Conservation (phyloP, 2,888 invertebrate species). For the Falcaria lacertinaria region DNA sequence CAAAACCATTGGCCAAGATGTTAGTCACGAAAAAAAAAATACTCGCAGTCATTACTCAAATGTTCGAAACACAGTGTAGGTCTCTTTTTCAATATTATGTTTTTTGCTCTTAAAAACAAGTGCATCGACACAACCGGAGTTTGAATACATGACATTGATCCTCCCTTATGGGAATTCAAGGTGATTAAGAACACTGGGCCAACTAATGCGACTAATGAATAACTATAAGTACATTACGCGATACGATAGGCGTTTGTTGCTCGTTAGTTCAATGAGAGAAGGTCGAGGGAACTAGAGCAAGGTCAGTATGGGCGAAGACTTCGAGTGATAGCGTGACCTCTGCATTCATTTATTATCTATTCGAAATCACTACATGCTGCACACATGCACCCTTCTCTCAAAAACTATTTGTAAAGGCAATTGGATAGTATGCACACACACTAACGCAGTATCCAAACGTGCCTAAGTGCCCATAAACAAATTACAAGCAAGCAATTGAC, state of each 20-base stretch:
- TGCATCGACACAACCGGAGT: constrained; percentile 16
- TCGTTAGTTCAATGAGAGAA: constrained; percentile 55
- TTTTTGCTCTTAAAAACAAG: constrained; percentile 14
- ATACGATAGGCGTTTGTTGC: constrained; percentile 44
- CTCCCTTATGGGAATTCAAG: constrained; percentile 47
- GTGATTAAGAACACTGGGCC: constrained; percentile 57
- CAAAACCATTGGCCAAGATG: neutral
- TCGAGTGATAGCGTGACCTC: constrained; percentile 73
- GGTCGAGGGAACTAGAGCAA: constrained; percentile 68
- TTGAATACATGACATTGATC: constrained; percentile 29
- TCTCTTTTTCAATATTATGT: neutral
- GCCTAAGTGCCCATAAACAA: neutral
- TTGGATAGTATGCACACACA: too few relatives aligned
- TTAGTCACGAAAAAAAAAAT: neutral
- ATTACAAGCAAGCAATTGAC: neutral
- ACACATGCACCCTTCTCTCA: constrained; percentile 8
- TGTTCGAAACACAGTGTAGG: neutral
- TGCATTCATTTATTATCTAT: constrained; percentile 51
- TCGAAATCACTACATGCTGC: constrained; percentile 31
- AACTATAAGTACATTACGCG: constrained; percentile 35
- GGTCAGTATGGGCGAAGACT: constrained; percentile 62
- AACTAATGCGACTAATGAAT: constrained; percentile 52
- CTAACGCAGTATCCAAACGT: too few relatives aligned
- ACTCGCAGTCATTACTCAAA: neutral
- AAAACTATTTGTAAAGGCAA: neutral